phyloP scores from a whole-genome alignment of 2,888 invertebrate species.

The Eugnorisma glareosa region DNA sequence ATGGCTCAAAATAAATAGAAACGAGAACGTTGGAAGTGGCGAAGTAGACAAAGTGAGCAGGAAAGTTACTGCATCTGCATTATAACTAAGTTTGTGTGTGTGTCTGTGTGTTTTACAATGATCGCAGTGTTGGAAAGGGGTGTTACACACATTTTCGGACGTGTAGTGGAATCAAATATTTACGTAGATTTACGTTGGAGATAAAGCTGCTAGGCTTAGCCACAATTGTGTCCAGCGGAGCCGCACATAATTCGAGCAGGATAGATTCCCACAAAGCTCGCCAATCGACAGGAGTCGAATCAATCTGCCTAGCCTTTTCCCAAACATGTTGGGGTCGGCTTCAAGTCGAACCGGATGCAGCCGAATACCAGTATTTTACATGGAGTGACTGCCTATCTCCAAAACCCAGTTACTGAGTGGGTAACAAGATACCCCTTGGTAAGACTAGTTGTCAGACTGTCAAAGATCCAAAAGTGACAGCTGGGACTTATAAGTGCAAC shows the following conservation, averaged over 20 bases:
- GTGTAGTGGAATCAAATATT: background rate
- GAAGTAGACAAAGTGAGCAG: conserved; percentile 9
- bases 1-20: conserved; percentile 10
- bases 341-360: background rate
- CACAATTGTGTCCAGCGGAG: background rate
- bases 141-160: conserved; percentile 1
- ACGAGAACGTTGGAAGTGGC: background rate
- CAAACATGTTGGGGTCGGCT: background rate
- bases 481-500: no score
- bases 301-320: background rate
- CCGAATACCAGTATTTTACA: background rate
- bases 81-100: conserved; percentile 18
- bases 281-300: background rate
- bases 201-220: background rate
- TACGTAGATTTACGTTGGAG: background rate
- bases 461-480: no score
- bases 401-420: no score
- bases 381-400: no score
- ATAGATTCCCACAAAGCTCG: background rate
- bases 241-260: background rate
- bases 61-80: conserved; percentile 38
- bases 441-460: no score
- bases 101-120: background rate
- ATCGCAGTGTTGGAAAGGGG: background rate
- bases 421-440: no score